A percentile compares a stretch with the other conserved stretches of the same genome.
Conservation (phyloP, 2,113 vertebrate genomes). For the Nannobrachium achirus region DNA sequence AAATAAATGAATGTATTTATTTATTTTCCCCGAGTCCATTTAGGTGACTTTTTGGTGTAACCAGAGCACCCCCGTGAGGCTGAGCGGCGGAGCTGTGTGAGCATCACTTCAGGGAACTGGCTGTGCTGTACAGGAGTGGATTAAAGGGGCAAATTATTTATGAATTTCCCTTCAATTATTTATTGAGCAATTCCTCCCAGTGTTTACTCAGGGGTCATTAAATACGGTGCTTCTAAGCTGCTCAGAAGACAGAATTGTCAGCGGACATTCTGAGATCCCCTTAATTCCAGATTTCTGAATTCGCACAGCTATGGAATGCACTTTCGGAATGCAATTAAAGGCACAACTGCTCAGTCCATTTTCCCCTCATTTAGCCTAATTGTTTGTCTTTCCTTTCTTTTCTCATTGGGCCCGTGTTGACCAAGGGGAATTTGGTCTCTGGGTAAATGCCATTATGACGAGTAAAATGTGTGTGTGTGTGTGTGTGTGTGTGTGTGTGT, state of each 20-base stretch:
- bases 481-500: not conserved
- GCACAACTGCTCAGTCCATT: constrained; percentile 51
- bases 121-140: constrained; percentile 66
- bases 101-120: constrained; percentile 68
- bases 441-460: constrained; percentile 20
- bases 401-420: constrained; percentile 23
- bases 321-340: constrained; percentile 63
- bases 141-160: constrained; percentile 77
- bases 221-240: constrained; percentile 75
- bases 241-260: constrained; percentile 68
- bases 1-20: constrained; percentile 46
- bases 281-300: constrained; percentile 59
- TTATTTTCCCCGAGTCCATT: constrained; percentile 15
- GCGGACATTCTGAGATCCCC: constrained; percentile 64
- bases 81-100: constrained; percentile 18
- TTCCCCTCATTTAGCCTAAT: constrained; percentile 33
- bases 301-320: constrained; percentile 44
- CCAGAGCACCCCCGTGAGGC: constrained; percentile 75
- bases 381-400: constrained; percentile 3
- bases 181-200: constrained; percentile 75
- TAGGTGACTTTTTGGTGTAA: constrained; percentile 17
- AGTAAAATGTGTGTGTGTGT: not conserved
- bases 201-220: constrained; percentile 81
- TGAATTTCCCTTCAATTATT: constrained; percentile 82
- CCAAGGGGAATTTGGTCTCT: constrained; percentile 36